phyloP scores from a whole-genome alignment of 2,113 vertebrate species.

The Amia ocellicauda region DNA sequence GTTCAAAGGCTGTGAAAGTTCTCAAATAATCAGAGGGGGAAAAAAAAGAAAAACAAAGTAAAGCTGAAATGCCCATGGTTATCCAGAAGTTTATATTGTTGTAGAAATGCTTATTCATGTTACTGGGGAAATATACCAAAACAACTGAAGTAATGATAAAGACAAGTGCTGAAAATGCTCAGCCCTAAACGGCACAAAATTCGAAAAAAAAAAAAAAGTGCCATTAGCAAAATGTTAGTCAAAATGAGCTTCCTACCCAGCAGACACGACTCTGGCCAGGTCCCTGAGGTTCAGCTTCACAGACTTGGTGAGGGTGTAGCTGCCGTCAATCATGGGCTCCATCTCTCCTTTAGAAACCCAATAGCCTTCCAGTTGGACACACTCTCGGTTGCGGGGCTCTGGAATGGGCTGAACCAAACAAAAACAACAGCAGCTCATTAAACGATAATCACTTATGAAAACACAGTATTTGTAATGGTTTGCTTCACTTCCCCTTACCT shows the following conservation, averaged over 20 bases:
- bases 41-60: no score
- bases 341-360: slow-evolving; percentile 89
- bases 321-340: slow-evolving; percentile 78
- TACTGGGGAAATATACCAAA: no score
- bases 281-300: slow-evolving; percentile 94
- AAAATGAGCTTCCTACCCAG: slow-evolving; percentile 70
- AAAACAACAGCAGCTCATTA: background rate
- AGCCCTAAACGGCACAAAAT: no score
- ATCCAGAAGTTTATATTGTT: no score
- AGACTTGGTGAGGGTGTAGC: slow-evolving; percentile 85
- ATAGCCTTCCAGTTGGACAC: slow-evolving; percentile 84
- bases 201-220: no score
- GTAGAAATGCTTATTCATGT: no score
- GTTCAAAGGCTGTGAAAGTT: no score
- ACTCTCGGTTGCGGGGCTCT: slow-evolving; percentile 67
- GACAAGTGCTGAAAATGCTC: no score
- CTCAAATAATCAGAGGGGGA: no score
- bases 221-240: background rate
- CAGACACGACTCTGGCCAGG: slow-evolving; percentile 86
- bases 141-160: no score
- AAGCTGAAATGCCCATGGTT: no score
- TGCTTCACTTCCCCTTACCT: slow-evolving; percentile 58
- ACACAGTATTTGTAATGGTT: no score
- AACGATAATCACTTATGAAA: background rate
- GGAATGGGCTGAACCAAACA: slow-evolving; percentile 75